Evolutionary conservation across 2,797 vertebrate genomes (phyloP).

Genomic region (Coregonus suidteri): DNA sequence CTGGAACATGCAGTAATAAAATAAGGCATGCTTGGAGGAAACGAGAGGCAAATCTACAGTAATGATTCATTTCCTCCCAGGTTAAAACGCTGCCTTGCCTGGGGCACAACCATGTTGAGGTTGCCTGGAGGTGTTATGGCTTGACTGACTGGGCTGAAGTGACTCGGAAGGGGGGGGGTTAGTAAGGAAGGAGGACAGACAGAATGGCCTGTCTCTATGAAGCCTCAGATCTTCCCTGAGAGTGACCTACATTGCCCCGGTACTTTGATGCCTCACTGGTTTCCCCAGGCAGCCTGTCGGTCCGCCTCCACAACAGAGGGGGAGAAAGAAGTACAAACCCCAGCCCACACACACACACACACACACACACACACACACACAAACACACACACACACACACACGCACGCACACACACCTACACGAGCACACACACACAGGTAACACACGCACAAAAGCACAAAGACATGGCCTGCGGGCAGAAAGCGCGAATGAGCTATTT

Average conservation of each 20-base stretch:
- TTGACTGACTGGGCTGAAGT: constrained; percentile 47
- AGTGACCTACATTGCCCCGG: constrained; percentile 39
- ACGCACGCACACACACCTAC: not conserved
- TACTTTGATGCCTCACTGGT: constrained; percentile 45
- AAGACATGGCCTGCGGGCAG: constrained; percentile 45
- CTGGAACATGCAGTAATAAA: constrained; percentile 37
- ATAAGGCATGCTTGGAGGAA: constrained; percentile 45
- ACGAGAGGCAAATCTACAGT: constrained; percentile 30
- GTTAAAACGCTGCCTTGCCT: constrained; percentile 53
- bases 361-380: constrained; percentile 23
- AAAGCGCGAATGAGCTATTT: constrained; percentile 49
- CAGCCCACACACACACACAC: not conserved
- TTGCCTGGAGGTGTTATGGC: constrained; percentile 51
- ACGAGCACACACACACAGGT: constrained; percentile 27
- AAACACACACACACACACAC: constrained; percentile 10
- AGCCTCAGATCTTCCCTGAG: constrained; percentile 40
- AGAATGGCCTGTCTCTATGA: constrained; percentile 30
- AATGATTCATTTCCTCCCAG: constrained; percentile 61
- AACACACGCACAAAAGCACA: constrained; percentile 28
- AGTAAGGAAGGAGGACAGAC: constrained; percentile 34
- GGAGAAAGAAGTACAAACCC: not conserved
- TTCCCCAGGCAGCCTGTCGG: constrained; percentile 31
- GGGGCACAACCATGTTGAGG: constrained; percentile 27
- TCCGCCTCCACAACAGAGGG: constrained; percentile 22
- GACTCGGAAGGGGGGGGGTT: constrained; percentile 37